These are phyloP conservation scores for Agrochola lota DNA, from an alignment of 2,888 invertebrate species.

Conservation along the genomic window DNA sequence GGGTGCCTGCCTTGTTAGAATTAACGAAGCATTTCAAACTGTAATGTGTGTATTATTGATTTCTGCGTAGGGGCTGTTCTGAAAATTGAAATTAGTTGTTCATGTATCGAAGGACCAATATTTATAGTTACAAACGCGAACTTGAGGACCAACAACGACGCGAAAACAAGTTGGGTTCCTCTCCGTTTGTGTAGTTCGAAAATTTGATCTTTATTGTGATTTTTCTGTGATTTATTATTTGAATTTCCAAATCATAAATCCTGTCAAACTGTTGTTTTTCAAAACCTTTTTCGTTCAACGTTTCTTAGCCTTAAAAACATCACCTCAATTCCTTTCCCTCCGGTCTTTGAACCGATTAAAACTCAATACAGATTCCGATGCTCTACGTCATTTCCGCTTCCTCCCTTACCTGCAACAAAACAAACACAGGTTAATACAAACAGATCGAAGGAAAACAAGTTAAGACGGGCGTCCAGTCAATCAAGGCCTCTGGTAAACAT, in stretches of 20 bases:
- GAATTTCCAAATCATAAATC: not conserved
- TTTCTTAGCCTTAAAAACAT: not conserved
- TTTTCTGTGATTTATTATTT: not conserved
- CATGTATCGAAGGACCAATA: not conserved
- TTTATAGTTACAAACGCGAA: not conserved
- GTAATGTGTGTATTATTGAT: slow-evolving; percentile 22
- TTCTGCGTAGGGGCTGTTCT: not conserved
- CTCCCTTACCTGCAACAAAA: slow-evolving; percentile 84
- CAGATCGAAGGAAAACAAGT: slow-evolving; percentile 72
- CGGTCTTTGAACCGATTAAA: slow-evolving; percentile 56
- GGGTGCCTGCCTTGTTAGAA: slow-evolving; percentile 19
- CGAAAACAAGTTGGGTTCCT: not conserved
- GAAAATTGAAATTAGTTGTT: not conserved
- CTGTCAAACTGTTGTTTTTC: not conserved
- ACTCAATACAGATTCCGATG: slow-evolving; percentile 63
- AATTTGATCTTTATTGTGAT: no score
- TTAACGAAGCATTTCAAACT: slow-evolving; percentile 7
- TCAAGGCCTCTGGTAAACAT: slow-evolving; percentile 63
- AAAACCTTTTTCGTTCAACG: not conserved
- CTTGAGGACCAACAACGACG: not conserved
- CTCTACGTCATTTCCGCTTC: slow-evolving; percentile 69
- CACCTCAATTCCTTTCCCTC: not conserved
- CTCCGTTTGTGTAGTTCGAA: not conserved
- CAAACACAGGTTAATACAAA: slow-evolving; percentile 78
- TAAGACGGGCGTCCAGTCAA: slow-evolving; percentile 61